Conservation (phyloP, 2,113 vertebrate species). For the Bungarus multicinctus region DNA sequence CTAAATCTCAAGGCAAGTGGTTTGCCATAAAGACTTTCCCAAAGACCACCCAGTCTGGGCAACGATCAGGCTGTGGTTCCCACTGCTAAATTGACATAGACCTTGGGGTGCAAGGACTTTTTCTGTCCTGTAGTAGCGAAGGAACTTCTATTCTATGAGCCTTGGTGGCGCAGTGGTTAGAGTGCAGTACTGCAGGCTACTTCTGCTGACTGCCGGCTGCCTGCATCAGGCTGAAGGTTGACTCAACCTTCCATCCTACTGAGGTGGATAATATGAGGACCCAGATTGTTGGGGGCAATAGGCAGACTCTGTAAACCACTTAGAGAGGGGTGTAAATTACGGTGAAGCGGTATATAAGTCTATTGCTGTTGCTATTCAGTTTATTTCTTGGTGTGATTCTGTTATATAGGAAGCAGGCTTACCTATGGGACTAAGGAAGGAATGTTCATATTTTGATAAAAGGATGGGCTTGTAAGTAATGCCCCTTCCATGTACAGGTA, state of each 20-base stretch:
- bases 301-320: too few species aligned
- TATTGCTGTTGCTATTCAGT: neutral
- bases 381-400: neutral
- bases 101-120: neutral
- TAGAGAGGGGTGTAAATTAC: too few species aligned
- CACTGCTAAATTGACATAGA: neutral
- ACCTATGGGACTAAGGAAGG: neutral
- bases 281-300: too few species aligned
- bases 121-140: neutral
- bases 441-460: neutral
- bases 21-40: neutral
- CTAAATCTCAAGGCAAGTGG: slow-evolving; percentile 81
- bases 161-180: too few species aligned
- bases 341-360: too few species aligned
- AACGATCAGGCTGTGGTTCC: neutral
- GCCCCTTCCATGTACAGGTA: too few species aligned
- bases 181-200: too few species aligned
- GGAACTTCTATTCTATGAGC: neutral
- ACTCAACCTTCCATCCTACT: too few species aligned
- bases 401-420: neutral
- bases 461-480: neutral
- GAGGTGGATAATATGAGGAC: too few species aligned
- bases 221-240: too few species aligned
- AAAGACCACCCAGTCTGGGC: neutral
- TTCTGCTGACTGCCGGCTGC: too few species aligned